Percentiles rank a stretch among this genome's conserved stretches.
Conservation (phyloP, 2,113 vertebrate genomes). For the Tiliqua scincoides region DNA sequence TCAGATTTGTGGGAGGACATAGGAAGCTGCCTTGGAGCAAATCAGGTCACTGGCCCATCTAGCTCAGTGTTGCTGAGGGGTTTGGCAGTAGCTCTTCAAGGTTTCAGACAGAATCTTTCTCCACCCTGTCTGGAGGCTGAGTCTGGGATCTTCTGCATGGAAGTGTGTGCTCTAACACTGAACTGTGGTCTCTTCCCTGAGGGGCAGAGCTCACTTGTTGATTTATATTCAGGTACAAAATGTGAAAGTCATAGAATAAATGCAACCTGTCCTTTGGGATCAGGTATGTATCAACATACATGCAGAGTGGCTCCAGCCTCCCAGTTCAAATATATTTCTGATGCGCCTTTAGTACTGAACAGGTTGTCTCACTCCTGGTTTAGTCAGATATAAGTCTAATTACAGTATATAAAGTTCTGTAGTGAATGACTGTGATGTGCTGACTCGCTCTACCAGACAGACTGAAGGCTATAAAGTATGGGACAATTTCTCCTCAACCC, state of each 20-base stretch:
- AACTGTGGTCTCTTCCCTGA: too few relatives aligned
- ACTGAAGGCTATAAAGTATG: background rate
- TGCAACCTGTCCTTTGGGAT: background rate
- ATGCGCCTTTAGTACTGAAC: background rate
- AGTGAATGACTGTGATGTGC: background rate
- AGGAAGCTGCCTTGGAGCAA: too few relatives aligned
- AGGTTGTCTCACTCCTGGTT: background rate
- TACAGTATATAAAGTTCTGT: background rate
- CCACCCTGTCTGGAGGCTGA: too few relatives aligned
- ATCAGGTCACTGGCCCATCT: too few relatives aligned
- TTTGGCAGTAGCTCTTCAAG: too few relatives aligned
- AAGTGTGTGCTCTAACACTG: too few relatives aligned
- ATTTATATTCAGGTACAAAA: background rate
- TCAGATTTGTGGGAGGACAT: too few relatives aligned
- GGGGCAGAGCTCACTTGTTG: background rate
- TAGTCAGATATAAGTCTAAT: background rate
- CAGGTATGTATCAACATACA: background rate
- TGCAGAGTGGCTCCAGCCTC: background rate
- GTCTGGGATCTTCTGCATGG: too few relatives aligned
- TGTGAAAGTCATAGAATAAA: background rate
- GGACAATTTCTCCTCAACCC: background rate
- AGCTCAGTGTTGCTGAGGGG: too few relatives aligned
- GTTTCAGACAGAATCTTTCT: too few relatives aligned
- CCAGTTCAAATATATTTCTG: background rate
- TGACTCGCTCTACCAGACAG: background rate